Conservation (phyloP, 2,888 invertebrate species). For the Xylota segnis region DNA sequence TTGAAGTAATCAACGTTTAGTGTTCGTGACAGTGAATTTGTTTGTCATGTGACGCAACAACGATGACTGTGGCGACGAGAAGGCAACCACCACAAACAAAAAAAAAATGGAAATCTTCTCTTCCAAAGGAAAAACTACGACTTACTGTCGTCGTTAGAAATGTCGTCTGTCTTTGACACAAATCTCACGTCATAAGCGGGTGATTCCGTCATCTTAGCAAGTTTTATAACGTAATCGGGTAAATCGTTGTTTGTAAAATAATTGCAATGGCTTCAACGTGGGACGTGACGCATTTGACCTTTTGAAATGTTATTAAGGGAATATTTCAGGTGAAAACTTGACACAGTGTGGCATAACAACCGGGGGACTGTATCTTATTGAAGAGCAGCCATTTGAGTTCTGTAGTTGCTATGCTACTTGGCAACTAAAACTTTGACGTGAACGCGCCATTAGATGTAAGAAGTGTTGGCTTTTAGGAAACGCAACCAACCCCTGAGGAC, state of each 20-base stretch:
- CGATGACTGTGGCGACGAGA: background rate
- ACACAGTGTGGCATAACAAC: too few species aligned
- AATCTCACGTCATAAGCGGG: conserved; percentile 8
- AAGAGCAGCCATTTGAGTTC: too few species aligned
- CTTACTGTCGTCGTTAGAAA: conserved; percentile 1
- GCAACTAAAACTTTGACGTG: too few species aligned
- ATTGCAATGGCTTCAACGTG: background rate
- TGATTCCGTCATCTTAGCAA: background rate
- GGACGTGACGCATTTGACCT: background rate
- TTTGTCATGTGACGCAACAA: conserved; percentile 6
- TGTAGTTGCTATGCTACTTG: too few species aligned
- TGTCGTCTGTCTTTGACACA: conserved; percentile 11
- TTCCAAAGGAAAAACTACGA: background rate
- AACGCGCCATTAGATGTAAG: too few species aligned
- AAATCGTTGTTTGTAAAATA: background rate
- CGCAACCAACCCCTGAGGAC: too few species aligned
- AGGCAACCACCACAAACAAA: too few species aligned
- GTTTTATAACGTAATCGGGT: background rate
- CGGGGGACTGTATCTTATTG: too few species aligned
- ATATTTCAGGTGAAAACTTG: too few species aligned
- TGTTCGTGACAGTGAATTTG: conserved; percentile 28
- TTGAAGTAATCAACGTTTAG: conserved; percentile 11
- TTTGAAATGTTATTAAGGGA: background rate
- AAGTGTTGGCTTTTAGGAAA: too few species aligned
- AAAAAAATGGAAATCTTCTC: background rate